These are phyloP conservation scores for Theristicus caerulescens DNA, from an alignment of 2,113 vertebrate genomes.

Conservation along the genomic window DNA sequence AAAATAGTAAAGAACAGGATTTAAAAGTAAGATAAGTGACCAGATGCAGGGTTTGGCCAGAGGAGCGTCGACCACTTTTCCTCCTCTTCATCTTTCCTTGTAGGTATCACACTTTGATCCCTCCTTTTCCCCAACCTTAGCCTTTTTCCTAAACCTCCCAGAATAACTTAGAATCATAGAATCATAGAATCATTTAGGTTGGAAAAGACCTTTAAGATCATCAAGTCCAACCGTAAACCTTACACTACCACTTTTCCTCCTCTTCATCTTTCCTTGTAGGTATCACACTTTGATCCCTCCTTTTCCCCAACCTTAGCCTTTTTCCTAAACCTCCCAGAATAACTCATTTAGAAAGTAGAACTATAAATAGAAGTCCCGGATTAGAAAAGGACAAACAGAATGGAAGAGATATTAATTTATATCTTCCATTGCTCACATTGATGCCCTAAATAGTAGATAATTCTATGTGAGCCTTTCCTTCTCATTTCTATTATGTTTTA, in stretches of 20 bases:
- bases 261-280: too few species aligned
- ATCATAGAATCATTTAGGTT: not conserved
- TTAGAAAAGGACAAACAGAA: not conserved
- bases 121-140: not conserved
- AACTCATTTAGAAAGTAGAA: not conserved
- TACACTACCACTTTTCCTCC: too few species aligned
- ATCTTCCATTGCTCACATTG: not conserved
- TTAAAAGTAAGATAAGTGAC: not conserved
- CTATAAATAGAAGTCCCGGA: not conserved
- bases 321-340: too few species aligned
- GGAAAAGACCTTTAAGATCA: not conserved
- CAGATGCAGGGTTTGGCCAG: not conserved
- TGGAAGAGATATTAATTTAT: not conserved
- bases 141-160: not conserved
- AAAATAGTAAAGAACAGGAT: not conserved
- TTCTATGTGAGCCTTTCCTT: not conserved
- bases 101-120: not conserved
- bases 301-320: too few species aligned
- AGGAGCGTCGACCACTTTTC: fast-evolving
- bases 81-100: not conserved
- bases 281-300: too few species aligned
- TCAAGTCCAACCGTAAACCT: not conserved
- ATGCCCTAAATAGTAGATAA: not conserved
- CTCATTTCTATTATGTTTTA: not conserved
- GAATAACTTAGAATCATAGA: not conserved